Conservation (phyloP, 2,113 vertebrate genomes). For the Podarcis muralis region DNA sequence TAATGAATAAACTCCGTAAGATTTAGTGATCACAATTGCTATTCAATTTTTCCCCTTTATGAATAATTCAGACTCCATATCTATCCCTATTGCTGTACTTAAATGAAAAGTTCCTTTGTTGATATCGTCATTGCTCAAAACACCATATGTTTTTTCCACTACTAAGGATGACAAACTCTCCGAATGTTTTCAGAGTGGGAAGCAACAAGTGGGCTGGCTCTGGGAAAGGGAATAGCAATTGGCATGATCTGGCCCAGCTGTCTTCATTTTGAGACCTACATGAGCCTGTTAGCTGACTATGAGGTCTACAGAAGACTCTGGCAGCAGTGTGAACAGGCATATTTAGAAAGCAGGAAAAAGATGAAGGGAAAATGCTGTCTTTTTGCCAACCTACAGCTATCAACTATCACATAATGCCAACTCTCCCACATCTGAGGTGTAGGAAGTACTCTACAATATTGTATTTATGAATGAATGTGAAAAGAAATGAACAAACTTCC, state of each 20-base stretch:
- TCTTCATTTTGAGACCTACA: not conserved
- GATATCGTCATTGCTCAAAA: conserved; percentile 41
- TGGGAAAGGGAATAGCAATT: not conserved
- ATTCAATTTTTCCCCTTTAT: not conserved
- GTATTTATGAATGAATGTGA: not conserved
- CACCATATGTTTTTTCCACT: not conserved
- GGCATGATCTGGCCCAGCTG: not conserved
- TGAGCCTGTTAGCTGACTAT: not conserved
- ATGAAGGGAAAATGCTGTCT: not conserved
- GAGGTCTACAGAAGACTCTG: not conserved
- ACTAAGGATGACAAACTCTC: not conserved
- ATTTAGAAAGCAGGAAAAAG: not conserved
- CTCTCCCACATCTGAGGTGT: not conserved
- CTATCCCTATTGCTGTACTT: not conserved
- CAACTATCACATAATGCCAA: not conserved
- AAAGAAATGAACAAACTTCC: not conserved
- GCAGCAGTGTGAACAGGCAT: not conserved
- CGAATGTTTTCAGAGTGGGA: conserved; percentile 15
- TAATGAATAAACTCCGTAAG: conserved; percentile 36
- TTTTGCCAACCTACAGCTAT: not conserved
- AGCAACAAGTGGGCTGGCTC: not conserved
- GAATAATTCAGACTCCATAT: not conserved
- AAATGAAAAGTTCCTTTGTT: conserved; percentile 13
- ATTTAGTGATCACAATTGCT: conserved; percentile 26
- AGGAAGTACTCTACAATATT: too few relatives aligned